These are phyloP conservation scores for Yponomeuta malinellus DNA, from an alignment of 2,888 invertebrate genomes.

Conservation along the genomic window DNA sequence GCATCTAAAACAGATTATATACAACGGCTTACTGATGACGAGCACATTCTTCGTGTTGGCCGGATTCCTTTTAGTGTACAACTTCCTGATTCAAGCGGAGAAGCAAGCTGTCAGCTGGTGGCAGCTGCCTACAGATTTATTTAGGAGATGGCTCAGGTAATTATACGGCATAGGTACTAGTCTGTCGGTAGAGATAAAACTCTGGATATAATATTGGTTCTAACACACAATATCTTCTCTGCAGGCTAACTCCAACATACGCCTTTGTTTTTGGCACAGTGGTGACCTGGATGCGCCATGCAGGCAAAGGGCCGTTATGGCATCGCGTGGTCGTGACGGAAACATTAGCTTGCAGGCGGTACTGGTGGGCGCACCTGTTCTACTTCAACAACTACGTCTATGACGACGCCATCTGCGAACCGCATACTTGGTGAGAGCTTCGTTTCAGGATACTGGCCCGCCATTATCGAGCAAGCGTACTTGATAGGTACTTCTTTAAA, in stretches of 20 bases:
- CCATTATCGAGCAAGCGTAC: too few relatives aligned
- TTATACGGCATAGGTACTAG: background rate
- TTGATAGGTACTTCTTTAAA: too few relatives aligned
- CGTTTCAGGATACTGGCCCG: too few relatives aligned
- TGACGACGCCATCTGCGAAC: constrained; percentile 40
- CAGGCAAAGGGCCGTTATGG: constrained; percentile 58
- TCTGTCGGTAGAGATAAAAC: background rate
- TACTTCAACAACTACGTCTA: constrained; percentile 65
- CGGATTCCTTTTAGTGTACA: constrained; percentile 57
- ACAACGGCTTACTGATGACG: constrained; percentile 54
- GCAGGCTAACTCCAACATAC: constrained; percentile 57
- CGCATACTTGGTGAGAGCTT: constrained; percentile 52
- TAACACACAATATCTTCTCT: constrained; percentile 14
- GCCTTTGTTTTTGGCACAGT: constrained; percentile 49
- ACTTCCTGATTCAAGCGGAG: constrained; percentile 47
- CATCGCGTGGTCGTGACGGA: constrained; percentile 43
- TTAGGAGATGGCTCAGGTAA: constrained; percentile 60
- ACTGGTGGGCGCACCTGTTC: constrained; percentile 67
- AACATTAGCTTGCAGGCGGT: constrained; percentile 46
- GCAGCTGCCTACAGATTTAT: constrained; percentile 48
- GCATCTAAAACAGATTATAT: constrained; percentile 49
- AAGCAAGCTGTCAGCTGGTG: constrained; percentile 35
- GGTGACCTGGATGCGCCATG: constrained; percentile 47
- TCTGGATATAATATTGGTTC: background rate
- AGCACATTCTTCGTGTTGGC: constrained; percentile 65